Evolutionary conservation across 2,888 invertebrate genomes (phyloP), one percentile per base, ranked within the genome.

Genomic region (Dynastes tityus): DNA sequence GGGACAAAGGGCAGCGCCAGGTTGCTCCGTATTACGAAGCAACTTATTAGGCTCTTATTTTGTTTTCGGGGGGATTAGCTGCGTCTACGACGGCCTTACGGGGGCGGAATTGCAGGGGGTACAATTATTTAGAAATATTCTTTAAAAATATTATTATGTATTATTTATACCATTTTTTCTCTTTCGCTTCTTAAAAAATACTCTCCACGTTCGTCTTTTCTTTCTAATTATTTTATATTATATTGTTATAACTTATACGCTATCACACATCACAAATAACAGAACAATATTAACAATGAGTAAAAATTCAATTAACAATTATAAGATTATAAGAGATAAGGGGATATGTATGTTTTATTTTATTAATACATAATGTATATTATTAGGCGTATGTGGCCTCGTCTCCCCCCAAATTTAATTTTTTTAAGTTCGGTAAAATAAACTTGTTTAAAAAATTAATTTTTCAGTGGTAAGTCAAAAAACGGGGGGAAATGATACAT

Each of bases 251-350:
- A 88, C 88, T 88, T 87, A 88, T 88, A 86, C 82, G 85, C 87
- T 88, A 87, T 86, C 88, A 82, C 81, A 83, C 82, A 88, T 88
- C 87, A 88, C 87, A 71, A 80, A 82, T 80, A 89, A 89, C 89
- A 89, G 88, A 89, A 89, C 88, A 89, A 89, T 89, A 88, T 87
- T 87, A 88, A 88, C 88, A 89, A 88, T 87, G 87, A 87, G 88
- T 87, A 86, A 45, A 45, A 79, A 82, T 81, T 83, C 80, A 88
- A 88, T 87, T 89, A 89, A 89, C 89, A 89, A 89, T 88, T 89
- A 89, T 88, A 80, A 83, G 88, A 88, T 58, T 58, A 58, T 22
- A 58, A 58, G 16, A 58, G 32, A 37, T 37, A 37, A 58, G 55
- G 87, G 88, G 89, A 89, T 89, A 89, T 89, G 89, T 89, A 89